Conservation (phyloP, 2,888 invertebrate species). For the Ectropis crepuscularia region DNA sequence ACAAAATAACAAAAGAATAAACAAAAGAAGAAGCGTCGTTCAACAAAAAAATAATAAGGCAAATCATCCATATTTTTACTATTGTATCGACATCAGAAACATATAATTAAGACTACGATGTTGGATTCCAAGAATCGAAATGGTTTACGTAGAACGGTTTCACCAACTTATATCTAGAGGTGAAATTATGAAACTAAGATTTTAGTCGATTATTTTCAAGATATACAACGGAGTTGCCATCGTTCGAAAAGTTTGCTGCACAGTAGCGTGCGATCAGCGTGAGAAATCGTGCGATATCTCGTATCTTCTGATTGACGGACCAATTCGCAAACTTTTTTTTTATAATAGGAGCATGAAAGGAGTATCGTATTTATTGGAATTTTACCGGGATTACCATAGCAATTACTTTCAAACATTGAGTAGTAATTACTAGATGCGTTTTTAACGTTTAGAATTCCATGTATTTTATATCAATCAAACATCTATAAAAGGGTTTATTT, state of each 20-base stretch:
- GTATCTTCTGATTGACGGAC: conserved; percentile 56
- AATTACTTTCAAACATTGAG: conserved; percentile 1
- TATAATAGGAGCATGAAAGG: conserved; percentile 46
- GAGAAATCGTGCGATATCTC: conserved; percentile 71
- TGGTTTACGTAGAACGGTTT: conserved; percentile 37
- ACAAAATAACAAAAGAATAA: conserved; percentile 5
- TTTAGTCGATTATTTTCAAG: background rate
- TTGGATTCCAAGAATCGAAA: conserved; percentile 67
- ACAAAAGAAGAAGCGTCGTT: conserved; percentile 22
- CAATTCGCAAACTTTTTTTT: conserved; percentile 46
- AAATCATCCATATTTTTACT: conserved; percentile 44
- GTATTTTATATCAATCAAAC: too few species aligned
- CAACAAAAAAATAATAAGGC: conserved; percentile 28
- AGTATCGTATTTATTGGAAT: conserved; percentile 17
- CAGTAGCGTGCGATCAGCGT: conserved; percentile 59
- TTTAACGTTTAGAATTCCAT: too few species aligned
- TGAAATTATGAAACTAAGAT: conserved; percentile 4
- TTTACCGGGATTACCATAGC: background rate
- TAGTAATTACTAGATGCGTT: too few species aligned
- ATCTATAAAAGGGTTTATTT: too few species aligned
- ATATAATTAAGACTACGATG: conserved; percentile 67
- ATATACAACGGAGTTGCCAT: background rate
- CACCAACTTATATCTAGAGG: background rate
- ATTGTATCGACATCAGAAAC: conserved; percentile 53
- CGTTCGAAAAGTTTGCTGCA: background rate